Evolutionary conservation across 2,888 invertebrate species (phyloP), one percentile per base, ranked within the genome.

Genomic region (Campoplex nolae): DNA sequence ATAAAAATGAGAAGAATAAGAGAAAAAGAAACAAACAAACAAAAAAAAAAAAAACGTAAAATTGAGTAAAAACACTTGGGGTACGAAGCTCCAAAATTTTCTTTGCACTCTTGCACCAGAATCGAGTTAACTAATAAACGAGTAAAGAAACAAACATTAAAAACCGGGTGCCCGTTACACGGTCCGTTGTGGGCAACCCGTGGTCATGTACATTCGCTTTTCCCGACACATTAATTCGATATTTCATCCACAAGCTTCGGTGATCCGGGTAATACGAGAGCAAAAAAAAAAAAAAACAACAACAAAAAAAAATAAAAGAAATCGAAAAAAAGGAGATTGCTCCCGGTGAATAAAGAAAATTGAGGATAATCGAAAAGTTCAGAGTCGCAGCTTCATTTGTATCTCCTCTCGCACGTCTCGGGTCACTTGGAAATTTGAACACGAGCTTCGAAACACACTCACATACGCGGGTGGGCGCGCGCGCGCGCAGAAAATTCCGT

Each of bases 161-260:
- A 74, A 56, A 74, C 4, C 77, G 77, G 68, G 67, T 78, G 89
- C 87, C 88, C 86, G 86, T 83, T 88, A 83, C 86, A 82, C 85
- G 86, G 84, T 89, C 78, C 86, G 86, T 87, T 76, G 86, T 76
- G 85, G 84, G 83, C 84, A 68, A 78, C 77, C 77, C 84, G 70
- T 75, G 62, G 70, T 84, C 76, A 51, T 82, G 76, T 83, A 65
- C 71, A 70, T 76, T 71, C 56, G 67, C 71, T 82, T 85, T 77
- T 75, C 83, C 74, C 87, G 87, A 87, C 80, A 88, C 88, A 89
- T 88, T 86, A 84, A 88, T 85, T 70, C 56, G n/a, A 65, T 45
- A 62, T 62, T 56, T 62, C 38, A 68, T 38, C 32, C 32, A 70
- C 62, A 28, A 77, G 18, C 4, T 71, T 42, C 28, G 62, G 62